Evolutionary conservation across 2,797 vertebrate species (phyloP).

Genomic region (Mus minutoides): DNA sequence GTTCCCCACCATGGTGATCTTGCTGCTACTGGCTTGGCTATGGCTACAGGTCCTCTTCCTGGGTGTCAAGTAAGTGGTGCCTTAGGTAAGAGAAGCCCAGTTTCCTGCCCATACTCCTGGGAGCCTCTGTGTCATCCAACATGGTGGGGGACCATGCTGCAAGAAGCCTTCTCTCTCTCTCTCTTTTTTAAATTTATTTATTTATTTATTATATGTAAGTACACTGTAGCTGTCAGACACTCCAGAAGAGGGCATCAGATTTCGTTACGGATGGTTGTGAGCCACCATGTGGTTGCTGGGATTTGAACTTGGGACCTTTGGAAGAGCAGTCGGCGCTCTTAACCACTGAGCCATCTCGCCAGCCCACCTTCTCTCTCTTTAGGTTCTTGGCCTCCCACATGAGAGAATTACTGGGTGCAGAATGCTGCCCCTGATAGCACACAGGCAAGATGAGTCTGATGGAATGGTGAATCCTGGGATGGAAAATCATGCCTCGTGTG

Average conservation of each 20-base stretch:
- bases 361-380: not conserved
- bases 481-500: not conserved
- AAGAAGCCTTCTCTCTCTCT: not conserved
- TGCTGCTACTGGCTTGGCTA: conserved; percentile 91
- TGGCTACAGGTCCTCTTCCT: conserved; percentile 94
- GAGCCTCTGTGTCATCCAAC: not conserved
- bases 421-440: not conserved
- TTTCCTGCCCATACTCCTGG: not conserved
- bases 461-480: not conserved
- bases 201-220: too few species aligned
- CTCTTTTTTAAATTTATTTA: too few species aligned
- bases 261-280: too few species aligned
- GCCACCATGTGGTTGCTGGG: too few species aligned
- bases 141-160: not conserved
- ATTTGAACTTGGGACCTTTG: too few species aligned
- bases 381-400: not conserved
- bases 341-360: too few species aligned
- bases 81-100: not conserved
- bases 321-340: too few species aligned
- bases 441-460: not conserved
- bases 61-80: conserved; percentile 92
- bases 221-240: too few species aligned
- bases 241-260: too few species aligned
- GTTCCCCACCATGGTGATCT: conserved; percentile 92
- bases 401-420: not conserved